Evolutionary conservation across 2,797 vertebrate species (phyloP).

Genomic region (Gallinago stenura): DNA sequence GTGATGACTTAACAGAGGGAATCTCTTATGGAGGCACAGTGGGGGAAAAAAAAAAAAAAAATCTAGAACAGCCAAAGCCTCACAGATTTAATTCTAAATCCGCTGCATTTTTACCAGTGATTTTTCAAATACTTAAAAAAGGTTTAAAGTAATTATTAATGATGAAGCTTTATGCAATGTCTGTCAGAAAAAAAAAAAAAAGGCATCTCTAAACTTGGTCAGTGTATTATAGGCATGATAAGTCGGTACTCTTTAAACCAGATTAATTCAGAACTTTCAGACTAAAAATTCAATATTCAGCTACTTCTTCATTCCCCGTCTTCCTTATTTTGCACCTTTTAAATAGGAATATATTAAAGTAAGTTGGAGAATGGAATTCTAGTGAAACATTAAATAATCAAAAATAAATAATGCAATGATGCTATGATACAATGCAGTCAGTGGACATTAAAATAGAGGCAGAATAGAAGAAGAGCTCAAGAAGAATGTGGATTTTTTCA

Average conservation of each 20-base stretch:
- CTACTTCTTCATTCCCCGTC: background rate
- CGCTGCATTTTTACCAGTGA: background rate
- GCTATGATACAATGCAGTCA: background rate
- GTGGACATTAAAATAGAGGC: background rate
- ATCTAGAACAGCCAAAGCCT: background rate
- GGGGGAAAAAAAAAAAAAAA: background rate
- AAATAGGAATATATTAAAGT: background rate
- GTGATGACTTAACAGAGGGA: constrained; percentile 53
- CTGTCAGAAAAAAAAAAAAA: background rate
- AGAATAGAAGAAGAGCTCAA: background rate
- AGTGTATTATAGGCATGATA: background rate
- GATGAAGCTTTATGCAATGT: background rate
- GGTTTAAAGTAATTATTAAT: constrained; percentile 3
- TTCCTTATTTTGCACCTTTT: background rate
- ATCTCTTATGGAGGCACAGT: constrained; percentile 22
- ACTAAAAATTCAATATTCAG: constrained; percentile 5
- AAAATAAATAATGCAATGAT: constrained; percentile 31
- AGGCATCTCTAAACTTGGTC: background rate
- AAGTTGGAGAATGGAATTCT: background rate
- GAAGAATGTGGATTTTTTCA: background rate
- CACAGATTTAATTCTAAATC: background rate
- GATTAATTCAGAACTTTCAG: background rate
- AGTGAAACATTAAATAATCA: constrained; percentile 41
- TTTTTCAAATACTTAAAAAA: background rate
- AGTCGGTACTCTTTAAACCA: background rate